These are phyloP conservation scores for Phymanthus crucifer DNA, from an alignment of 92 coral and sea anemone genomes.

Conservation along the genomic window DNA sequence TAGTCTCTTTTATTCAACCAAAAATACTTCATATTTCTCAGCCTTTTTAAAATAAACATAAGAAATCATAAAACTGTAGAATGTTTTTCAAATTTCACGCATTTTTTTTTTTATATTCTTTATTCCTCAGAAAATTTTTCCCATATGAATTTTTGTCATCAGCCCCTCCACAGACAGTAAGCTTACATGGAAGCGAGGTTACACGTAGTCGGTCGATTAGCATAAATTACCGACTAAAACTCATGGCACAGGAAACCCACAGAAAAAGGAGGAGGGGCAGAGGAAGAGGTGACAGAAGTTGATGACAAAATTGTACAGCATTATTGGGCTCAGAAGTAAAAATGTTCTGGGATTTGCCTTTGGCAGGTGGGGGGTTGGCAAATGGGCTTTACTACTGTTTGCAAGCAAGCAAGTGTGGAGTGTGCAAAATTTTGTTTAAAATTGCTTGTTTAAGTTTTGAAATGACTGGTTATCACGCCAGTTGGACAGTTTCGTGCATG, in stretches of 20 bases:
- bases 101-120: background rate
- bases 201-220: background rate
- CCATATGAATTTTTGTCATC: background rate
- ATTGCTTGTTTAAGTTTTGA: no score
- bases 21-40: background rate
- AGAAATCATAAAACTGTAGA: background rate
- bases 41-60: background rate
- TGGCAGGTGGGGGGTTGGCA: no score
- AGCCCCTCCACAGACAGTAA: background rate
- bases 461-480: no score
- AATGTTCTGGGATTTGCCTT: no score
- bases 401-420: no score
- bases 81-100: background rate
- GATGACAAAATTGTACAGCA: no score
- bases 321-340: no score
- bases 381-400: no score
- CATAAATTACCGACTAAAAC: background rate
- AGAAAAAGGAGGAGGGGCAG: background rate
- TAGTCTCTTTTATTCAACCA: background rate
- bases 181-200: background rate
- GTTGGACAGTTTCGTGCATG: no score
- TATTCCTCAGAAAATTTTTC: background rate
- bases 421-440: no score
- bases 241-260: background rate
- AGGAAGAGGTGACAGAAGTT: no score